These are phyloP conservation scores for Diadema setosum DNA, from an alignment of 35 echinoderm and acorn worm species.

Conservation along the genomic window DNA sequence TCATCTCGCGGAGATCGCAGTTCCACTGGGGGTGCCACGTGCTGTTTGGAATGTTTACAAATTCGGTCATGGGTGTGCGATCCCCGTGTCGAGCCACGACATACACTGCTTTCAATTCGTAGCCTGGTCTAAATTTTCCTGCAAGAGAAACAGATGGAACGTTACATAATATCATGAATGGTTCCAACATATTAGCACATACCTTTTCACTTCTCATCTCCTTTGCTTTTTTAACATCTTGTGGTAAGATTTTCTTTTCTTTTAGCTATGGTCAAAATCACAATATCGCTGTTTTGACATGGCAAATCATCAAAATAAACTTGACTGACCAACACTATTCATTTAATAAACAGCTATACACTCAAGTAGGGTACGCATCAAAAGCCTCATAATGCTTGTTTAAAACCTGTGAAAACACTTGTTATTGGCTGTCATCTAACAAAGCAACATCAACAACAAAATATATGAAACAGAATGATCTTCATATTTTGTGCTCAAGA, in stretches of 20 bases:
- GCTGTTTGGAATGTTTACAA: not conserved
- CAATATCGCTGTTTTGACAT: not conserved
- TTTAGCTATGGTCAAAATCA: not conserved
- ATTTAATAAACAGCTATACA: too few species aligned
- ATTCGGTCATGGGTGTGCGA: constrained; percentile 28
- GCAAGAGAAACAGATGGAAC: not conserved
- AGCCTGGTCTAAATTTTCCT: constrained; percentile 14
- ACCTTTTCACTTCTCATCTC: not conserved
- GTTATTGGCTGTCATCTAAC: too few species aligned
- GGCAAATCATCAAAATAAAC: not conserved
- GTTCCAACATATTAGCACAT: not conserved
- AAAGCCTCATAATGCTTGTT: too few species aligned
- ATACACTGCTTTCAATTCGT: constrained; percentile 19
- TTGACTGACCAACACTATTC: not conserved
- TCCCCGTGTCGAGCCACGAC: constrained; percentile 55
- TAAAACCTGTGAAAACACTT: too few species aligned
- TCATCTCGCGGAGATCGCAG: constrained; percentile 10
- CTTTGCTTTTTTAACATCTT: not conserved
- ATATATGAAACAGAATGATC: too few species aligned
- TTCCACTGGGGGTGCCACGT: constrained; percentile 28
- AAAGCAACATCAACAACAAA: too few species aligned
- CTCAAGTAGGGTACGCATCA: too few species aligned
- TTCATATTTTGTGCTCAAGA: too few species aligned
- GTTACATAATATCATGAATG: not conserved
- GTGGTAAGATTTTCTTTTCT: not conserved